Conservation (phyloP, 2,113 vertebrate species). For the Cheilinus undulatus region DNA sequence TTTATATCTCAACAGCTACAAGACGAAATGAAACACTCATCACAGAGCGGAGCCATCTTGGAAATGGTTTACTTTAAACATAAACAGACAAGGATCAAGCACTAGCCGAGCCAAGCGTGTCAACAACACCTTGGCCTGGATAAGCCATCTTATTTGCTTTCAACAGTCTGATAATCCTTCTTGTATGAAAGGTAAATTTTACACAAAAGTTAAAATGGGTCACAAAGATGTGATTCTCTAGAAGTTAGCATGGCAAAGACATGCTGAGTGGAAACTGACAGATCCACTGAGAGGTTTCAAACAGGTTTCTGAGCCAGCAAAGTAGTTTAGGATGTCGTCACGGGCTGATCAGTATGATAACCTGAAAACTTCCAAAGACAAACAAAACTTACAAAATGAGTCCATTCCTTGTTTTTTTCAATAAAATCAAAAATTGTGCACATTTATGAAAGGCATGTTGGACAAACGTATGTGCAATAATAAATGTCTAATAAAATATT, state of each 20-base stretch:
- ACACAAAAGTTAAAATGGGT: constrained; percentile 36
- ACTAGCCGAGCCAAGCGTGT: constrained; percentile 59
- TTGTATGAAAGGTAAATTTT: constrained; percentile 34
- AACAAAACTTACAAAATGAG: constrained; percentile 2
- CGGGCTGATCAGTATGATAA: not conserved
- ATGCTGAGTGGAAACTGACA: constrained; percentile 14
- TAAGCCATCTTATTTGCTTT: constrained; percentile 56
- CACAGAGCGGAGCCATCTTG: constrained; percentile 59
- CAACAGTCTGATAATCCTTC: constrained; percentile 54
- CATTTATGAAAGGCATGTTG: no score
- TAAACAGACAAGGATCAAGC: constrained; percentile 52
- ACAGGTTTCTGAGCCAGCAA: no score
- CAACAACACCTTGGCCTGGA: constrained; percentile 65
- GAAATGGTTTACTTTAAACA: constrained; percentile 71
- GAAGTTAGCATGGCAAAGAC: constrained; percentile 25
- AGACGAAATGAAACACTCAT: constrained; percentile 80
- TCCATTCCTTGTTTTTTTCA: no score
- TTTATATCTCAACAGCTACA: constrained; percentile 60
- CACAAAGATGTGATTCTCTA: constrained; percentile 36
- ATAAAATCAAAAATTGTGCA: no score
- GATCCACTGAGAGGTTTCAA: no score
- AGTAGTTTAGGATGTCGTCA: not conserved
- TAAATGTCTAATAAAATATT: no score
- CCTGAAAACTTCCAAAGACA: not conserved
- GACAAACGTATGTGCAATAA: no score